These are phyloP conservation scores for Rhagologus leucostigma DNA, from an alignment of 2,113 vertebrate genomes.

Conservation along the genomic window DNA sequence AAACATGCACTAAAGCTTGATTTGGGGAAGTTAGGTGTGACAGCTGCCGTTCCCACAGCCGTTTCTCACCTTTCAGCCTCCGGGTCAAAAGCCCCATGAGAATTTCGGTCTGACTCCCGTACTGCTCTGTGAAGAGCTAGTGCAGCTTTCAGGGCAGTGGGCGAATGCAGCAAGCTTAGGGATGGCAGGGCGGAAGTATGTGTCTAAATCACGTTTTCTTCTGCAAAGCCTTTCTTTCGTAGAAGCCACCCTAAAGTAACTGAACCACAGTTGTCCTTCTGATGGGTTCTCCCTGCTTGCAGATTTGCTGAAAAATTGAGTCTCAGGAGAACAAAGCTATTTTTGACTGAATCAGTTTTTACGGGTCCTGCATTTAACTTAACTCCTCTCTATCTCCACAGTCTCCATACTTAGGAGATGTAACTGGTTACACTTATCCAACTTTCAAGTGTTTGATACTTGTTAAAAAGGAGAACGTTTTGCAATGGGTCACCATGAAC, in stretches of 20 bases:
- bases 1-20: neutral
- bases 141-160: neutral
- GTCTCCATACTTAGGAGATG: neutral
- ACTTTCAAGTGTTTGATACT: neutral
- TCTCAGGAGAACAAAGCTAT: neutral
- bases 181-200: neutral
- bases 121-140: neutral
- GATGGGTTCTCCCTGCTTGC: neutral
- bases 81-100: neutral
- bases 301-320: neutral
- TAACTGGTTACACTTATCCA: neutral
- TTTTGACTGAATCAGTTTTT: neutral
- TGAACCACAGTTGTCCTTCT: neutral
- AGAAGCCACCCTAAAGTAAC: neutral
- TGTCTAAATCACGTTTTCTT: neutral
- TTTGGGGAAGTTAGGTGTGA: neutral
- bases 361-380: neutral
- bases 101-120: neutral
- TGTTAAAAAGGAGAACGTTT: neutral
- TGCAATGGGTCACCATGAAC: fast-evolving
- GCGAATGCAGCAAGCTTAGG: neutral
- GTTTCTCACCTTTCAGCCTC: neutral
- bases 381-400: neutral
- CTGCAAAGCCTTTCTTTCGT: neutral
- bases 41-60: neutral